phyloP scores from a whole-genome alignment of 1,140 invertebrate genomes.

The Euschistus heros region DNA sequence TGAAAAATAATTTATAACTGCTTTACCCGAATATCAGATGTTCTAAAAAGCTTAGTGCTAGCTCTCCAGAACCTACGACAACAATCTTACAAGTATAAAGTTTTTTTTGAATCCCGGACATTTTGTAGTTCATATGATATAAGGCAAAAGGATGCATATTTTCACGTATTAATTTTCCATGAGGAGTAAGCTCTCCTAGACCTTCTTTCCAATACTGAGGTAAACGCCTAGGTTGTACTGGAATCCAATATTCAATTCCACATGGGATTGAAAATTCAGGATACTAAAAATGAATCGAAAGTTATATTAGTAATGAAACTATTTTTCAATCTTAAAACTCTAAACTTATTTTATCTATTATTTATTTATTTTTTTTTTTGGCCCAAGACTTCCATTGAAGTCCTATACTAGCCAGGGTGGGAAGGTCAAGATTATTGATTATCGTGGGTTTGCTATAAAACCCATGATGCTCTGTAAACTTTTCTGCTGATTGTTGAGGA shows the following conservation, averaged over 20 bases:
- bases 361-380: background rate
- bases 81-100: conserved; percentile 53
- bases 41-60: conserved; percentile 55
- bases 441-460: too few species aligned
- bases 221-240: conserved; percentile 16
- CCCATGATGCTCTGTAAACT: too few species aligned
- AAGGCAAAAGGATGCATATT: conserved; percentile 35
- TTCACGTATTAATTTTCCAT: background rate
- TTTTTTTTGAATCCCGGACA: conserved; percentile 37
- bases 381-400: too few species aligned
- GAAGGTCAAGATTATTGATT: too few species aligned
- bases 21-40: conserved; percentile 48
- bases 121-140: conserved; percentile 37
- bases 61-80: conserved; percentile 59
- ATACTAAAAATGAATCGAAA: conserved; percentile 8
- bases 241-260: conserved; percentile 19
- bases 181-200: background rate
- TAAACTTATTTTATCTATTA: conserved; percentile 1
- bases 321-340: background rate
- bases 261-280: conserved; percentile 4
- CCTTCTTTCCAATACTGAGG: conserved; percentile 8
- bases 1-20: too few species aligned
- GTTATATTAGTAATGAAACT: background rate
- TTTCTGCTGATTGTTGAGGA: too few species aligned
- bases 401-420: too few species aligned